Evolutionary conservation across 2,888 invertebrate genomes (phyloP).

Genomic region (Parelbella ahira): DNA sequence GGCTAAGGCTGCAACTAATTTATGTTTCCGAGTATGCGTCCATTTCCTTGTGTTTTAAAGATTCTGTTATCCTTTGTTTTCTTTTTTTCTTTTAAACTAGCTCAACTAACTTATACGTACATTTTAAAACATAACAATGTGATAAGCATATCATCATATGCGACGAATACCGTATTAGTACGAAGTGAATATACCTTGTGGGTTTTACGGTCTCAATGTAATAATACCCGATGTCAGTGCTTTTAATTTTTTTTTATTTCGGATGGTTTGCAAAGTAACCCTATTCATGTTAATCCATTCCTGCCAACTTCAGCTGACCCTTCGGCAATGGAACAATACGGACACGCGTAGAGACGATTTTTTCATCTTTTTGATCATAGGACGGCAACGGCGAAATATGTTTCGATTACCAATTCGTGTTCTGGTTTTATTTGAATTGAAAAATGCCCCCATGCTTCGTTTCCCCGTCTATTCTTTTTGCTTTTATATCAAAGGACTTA

Average conservation of each 20-base stretch:
- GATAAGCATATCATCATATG: too few species aligned
- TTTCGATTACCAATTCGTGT: constrained; percentile 54
- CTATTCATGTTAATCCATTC: constrained; percentile 9
- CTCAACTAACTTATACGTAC: too few species aligned
- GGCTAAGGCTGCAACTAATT: too few species aligned
- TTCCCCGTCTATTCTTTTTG: constrained; percentile 31
- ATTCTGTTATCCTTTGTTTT: too few species aligned
- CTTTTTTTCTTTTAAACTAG: too few species aligned
- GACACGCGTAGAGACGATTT: constrained; percentile 37
- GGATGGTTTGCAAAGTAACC: not conserved
- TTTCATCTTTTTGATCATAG: constrained; percentile 46
- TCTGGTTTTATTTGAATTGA: constrained; percentile 52
- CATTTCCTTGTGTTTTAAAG: too few species aligned
- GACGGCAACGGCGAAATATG: constrained; percentile 52
- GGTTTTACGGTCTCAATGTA: too few species aligned
- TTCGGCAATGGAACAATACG: constrained; percentile 28
- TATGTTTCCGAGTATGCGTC: too few species aligned
- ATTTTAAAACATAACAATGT: too few species aligned
- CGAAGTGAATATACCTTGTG: too few species aligned
- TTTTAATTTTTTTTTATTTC: constrained; percentile 1
- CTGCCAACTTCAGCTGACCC: constrained; percentile 13
- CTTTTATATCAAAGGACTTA: constrained; percentile 26
- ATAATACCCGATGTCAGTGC: too few species aligned
- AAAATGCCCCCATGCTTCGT: constrained; percentile 43
- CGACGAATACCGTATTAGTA: too few species aligned